A percentile compares a stretch with the other conserved stretches of the same genome.
phyloP scores from a whole-genome alignment of 2,888 invertebrate genomes.

The Eupithecia dodoneata region DNA sequence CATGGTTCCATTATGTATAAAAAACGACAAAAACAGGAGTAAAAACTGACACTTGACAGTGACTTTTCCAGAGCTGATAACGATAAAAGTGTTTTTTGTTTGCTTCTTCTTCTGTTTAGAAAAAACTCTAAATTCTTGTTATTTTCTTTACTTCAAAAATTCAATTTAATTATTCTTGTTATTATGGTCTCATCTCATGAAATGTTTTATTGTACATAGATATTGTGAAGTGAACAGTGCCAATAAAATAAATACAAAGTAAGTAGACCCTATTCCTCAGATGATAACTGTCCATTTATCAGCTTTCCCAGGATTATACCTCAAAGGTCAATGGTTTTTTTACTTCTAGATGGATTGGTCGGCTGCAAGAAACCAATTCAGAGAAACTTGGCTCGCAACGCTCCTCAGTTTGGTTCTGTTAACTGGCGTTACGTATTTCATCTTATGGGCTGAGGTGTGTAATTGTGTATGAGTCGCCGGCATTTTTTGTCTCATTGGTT shows the following conservation, averaged over 20 bases:
- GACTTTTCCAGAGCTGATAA: too few species aligned
- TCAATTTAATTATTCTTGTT: too few species aligned
- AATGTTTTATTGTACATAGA: too few species aligned
- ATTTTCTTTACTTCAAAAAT: too few species aligned
- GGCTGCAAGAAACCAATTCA: conserved; percentile 83
- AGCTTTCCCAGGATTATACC: background rate
- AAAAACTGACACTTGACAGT: too few species aligned
- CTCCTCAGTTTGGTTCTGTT: conserved; percentile 87
- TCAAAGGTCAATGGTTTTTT: conserved; percentile 5
- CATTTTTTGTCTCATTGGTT: background rate
- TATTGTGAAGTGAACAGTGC: background rate
- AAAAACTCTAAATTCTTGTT: too few species aligned
- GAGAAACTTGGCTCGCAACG: conserved; percentile 89
- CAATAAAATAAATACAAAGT: background rate
- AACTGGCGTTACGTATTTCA: conserved; percentile 86
- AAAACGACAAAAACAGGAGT: too few species aligned
- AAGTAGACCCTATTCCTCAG: background rate
- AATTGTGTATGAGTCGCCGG: conserved; percentile 4
- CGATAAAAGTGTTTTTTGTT: too few species aligned
- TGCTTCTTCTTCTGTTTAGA: too few species aligned
- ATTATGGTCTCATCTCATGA: background rate
- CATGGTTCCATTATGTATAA: too few species aligned
- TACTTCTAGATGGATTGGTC: conserved; percentile 68
- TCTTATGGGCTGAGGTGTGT: conserved; percentile 95
- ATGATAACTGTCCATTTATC: background rate